phyloP scores from a whole-genome alignment of 2,888 invertebrate species.

The Salpingus planirostris region DNA sequence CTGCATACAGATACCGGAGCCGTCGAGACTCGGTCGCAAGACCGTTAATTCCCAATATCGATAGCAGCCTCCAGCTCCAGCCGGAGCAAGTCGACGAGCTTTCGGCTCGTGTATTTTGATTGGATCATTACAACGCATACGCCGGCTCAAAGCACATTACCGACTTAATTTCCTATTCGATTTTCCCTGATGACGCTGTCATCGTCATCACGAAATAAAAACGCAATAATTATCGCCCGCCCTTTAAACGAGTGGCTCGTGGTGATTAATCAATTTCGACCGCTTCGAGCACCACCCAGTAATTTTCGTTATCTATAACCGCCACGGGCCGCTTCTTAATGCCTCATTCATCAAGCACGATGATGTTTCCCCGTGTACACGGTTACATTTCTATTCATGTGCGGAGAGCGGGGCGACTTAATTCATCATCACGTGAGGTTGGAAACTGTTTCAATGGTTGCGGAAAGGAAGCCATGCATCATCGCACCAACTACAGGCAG shows the following conservation, averaged over 20 bases:
- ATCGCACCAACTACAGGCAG: too few species aligned
- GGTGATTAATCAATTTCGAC: too few species aligned
- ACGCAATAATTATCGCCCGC: too few species aligned
- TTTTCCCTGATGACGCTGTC: too few species aligned
- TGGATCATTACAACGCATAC: conserved; percentile 10
- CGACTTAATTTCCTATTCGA: too few species aligned
- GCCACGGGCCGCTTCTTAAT: too few species aligned
- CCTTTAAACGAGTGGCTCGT: too few species aligned
- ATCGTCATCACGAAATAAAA: too few species aligned
- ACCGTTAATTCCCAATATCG: conserved; percentile 10
- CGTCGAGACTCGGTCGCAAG: conserved; percentile 2
- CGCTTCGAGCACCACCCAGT: too few species aligned
- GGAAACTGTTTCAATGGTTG: conserved; percentile 21
- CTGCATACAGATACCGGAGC: neutral
- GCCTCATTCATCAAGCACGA: conserved; percentile 11
- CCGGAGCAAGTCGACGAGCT: conserved; percentile 1
- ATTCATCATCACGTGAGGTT: conserved; percentile 22
- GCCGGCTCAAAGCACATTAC: too few species aligned
- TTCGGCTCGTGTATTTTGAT: conserved; percentile 15
- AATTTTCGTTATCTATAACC: too few species aligned
- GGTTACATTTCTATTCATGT: conserved; percentile 12
- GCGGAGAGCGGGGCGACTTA: conserved; percentile 16
- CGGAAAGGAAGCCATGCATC: conserved; percentile 23
- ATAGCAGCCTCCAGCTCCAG: conserved; percentile 3
- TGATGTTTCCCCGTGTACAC: too few species aligned